Conservation (phyloP, 1,140 invertebrate genomes). For the Ephestia elutella region DNA sequence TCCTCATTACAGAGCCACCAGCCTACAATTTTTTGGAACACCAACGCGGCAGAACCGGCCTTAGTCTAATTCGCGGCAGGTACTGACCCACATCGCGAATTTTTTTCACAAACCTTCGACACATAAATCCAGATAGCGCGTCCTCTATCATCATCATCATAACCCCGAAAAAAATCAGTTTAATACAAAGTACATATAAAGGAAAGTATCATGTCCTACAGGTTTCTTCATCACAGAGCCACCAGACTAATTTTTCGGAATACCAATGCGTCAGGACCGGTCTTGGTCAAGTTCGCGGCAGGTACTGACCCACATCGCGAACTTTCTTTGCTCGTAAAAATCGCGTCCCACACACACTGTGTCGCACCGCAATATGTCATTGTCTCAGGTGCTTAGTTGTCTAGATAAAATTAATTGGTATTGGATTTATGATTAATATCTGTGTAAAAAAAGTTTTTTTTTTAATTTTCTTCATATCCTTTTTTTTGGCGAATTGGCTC, state of each 20-base stretch:
- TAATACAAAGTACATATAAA: no score
- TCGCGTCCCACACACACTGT: conserved; percentile 17
- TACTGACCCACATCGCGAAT: conserved; percentile 51
- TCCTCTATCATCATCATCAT: no score
- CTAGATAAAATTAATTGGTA: not conserved
- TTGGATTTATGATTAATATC: not conserved
- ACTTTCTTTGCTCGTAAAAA: conserved; percentile 56
- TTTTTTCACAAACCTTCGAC: no score
- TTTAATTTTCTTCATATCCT: no score
- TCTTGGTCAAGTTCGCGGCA: conserved; percentile 45
- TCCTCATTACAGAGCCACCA: not conserved
- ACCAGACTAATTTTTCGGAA: conserved; percentile 24
- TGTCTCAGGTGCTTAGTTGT: not conserved
- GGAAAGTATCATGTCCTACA: no score
- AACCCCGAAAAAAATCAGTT: no score
- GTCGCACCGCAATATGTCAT: not conserved
- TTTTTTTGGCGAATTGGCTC: no score
- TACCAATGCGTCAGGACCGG: conserved; percentile 32
- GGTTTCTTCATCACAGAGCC: not conserved
- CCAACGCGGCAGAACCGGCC: conserved; percentile 48
- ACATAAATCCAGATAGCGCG: no score
- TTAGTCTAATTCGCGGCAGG: conserved; percentile 45
- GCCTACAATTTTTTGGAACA: no score
- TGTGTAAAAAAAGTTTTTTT: not conserved
- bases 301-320: conserved; percentile 51